These are phyloP conservation scores for Stictonetta naevosa DNA, from an alignment of 2,113 vertebrate genomes.

Conservation along the genomic window DNA sequence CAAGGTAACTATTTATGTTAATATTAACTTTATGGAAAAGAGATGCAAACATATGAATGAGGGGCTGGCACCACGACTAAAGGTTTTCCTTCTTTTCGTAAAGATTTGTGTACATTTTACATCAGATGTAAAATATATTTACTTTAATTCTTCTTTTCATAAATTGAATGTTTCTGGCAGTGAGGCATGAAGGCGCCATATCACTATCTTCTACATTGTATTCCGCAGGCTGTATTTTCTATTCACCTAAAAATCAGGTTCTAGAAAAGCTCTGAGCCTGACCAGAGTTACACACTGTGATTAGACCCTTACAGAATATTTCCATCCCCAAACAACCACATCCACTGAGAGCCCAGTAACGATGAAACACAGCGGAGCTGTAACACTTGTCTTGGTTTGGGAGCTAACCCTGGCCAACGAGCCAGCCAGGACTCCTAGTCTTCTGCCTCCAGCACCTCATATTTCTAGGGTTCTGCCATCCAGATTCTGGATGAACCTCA, in stretches of 20 bases:
- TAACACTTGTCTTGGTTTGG: not conserved
- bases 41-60: not conserved
- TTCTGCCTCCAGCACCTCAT: not conserved
- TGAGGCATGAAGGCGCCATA: not conserved
- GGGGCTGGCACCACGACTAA: not conserved
- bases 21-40: not conserved
- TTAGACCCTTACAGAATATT: not conserved
- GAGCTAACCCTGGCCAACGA: not conserved
- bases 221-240: not conserved
- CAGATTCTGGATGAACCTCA: not conserved
- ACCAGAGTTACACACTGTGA: not conserved
- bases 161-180: not conserved
- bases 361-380: not conserved
- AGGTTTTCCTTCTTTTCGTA: conserved; percentile 1
- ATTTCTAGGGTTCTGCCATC: not conserved
- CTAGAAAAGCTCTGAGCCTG: not conserved
- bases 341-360: not conserved
- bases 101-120: not conserved
- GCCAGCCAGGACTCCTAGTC: not conserved
- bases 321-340: not conserved
- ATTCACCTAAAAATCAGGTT: not conserved
- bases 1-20: conserved; percentile 31
- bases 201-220: not conserved
- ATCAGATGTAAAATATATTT: not conserved
- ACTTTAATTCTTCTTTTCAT: not conserved